Evolutionary conservation across 2,797 vertebrate species (phyloP), one percentile per base, ranked within the genome.

Genomic region (Cyprinella venusta): DNA sequence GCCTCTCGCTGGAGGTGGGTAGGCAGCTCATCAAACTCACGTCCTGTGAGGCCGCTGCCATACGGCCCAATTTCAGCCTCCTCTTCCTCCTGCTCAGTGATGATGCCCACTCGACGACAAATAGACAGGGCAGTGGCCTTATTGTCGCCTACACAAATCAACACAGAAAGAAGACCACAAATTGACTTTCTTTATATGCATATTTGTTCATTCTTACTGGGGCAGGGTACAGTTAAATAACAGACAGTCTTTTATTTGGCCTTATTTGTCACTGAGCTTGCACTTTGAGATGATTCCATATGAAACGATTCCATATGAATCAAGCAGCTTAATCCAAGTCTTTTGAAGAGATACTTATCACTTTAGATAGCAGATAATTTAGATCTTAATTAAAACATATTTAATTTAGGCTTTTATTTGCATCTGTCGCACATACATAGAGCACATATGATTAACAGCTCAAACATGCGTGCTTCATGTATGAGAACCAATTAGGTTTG

Each of bases 121-220:
- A 96, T 96, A 0, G 95, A 95, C 83, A 96, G 84, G 0, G 95
- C 95, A 0, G 95, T 96, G 69, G 93, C 94, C 88, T 96, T 96
- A 88, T 96, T 96, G 89, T 96, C 95, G 18, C 95, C 95, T 95
- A 85, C 26, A 76, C 24, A 71, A 72, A 76, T 10, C 71, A 80
- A 42, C 21, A 52, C 13, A 72, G 68, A 18, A 21, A 65, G 15
- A 81, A 63, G 6, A 64, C 5, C 8, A 36, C 19, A 42, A 18
- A 45, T 59, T 71, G 8, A 72, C 26, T 24, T 21, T 16, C 8
- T 48, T 59, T 8, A 59, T 18, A 48, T 71, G 12, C 54, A 45
- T 45, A 1, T 61, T 69, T 70, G 24, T 54, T 36, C 75, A 36
- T 78, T 50, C 8, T 8, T 42, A 48, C 4, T 5, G n/a, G 50